Evolutionary conservation across 2,797 vertebrate species (phyloP).

Genomic region (Sebastes hopkinsi): DNA sequence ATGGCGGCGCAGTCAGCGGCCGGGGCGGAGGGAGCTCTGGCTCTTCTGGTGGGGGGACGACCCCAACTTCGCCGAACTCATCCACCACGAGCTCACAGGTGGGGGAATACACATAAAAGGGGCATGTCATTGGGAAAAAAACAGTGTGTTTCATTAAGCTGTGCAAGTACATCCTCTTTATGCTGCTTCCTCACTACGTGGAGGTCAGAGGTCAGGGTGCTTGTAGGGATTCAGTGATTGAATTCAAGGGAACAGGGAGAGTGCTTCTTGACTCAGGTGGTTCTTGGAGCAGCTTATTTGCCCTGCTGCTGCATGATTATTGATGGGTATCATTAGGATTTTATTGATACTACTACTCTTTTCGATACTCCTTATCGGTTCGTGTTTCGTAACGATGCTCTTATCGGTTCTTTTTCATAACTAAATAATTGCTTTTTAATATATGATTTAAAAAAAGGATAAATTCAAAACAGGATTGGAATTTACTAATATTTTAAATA

Average conservation of each 20-base stretch:
- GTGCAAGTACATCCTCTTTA: neutral
- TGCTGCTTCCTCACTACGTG: neutral
- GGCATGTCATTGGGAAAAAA: neutral
- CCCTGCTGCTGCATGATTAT: neutral
- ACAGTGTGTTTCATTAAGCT: neutral
- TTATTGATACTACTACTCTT: no score
- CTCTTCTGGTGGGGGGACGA: conserved; percentile 99
- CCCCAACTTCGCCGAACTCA: conserved; percentile 94
- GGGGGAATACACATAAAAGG: conserved; percentile 32
- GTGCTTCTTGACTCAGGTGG: neutral
- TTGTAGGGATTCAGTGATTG: conserved; percentile 10
- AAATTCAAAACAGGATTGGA: no score
- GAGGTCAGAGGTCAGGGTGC: conserved; percentile 20
- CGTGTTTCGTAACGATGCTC: no score
- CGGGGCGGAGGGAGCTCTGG: conserved; percentile 96
- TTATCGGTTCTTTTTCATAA: no score
- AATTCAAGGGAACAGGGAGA: conserved; percentile 1
- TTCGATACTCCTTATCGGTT: no score
- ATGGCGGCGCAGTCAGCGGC: conserved; percentile 94
- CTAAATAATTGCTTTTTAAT: no score
- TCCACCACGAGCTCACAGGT: conserved; percentile 96
- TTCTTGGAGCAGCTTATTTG: conserved; percentile 13
- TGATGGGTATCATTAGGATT: no score
- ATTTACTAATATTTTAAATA: no score
- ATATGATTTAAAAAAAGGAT: no score